A percentile compares a stretch with the other conserved stretches of the same genome.
phyloP scores from a whole-genome alignment of 2,797 vertebrate genomes.

The Somateria mollissima region DNA sequence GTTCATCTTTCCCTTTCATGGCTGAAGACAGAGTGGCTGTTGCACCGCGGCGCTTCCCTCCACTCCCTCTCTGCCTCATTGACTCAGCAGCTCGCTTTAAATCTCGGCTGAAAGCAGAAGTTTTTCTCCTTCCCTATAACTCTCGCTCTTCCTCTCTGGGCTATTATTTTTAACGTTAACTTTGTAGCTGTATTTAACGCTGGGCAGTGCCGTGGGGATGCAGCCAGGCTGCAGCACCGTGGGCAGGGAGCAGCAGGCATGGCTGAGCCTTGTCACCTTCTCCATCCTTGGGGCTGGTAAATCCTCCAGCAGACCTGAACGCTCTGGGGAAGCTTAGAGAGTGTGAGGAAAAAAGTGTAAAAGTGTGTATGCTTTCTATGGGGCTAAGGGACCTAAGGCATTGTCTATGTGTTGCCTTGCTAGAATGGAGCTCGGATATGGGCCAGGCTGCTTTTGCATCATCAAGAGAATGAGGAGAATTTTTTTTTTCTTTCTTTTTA shows the following conservation, averaged over 20 bases:
- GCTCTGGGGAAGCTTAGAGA: background rate
- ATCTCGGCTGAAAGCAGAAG: background rate
- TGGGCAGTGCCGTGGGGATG: background rate
- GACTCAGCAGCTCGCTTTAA: background rate
- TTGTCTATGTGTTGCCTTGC: background rate
- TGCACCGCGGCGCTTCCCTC: background rate
- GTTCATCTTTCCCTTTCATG: background rate
- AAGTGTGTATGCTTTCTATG: rapidly evolving
- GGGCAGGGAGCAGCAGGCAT: background rate
- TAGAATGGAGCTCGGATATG: background rate
- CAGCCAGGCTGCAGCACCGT: rapidly evolving
- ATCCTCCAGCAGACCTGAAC: background rate
- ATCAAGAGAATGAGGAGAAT: background rate
- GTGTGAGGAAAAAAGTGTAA: background rate
- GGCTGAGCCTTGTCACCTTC: background rate
- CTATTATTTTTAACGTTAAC: background rate
- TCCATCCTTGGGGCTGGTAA: background rate
- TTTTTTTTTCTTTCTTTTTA: too few species aligned
- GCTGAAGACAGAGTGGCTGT: background rate
- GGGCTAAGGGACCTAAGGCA: background rate
- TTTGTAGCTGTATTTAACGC: background rate
- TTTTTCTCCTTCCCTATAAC: background rate
- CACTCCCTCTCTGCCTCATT: background rate
- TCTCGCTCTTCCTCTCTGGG: background rate
- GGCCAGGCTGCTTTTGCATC: background rate